Evolutionary conservation across 2,888 invertebrate genomes (phyloP), one percentile per base, ranked within the genome.

Genomic region (Adelognathus sp.): DNA sequence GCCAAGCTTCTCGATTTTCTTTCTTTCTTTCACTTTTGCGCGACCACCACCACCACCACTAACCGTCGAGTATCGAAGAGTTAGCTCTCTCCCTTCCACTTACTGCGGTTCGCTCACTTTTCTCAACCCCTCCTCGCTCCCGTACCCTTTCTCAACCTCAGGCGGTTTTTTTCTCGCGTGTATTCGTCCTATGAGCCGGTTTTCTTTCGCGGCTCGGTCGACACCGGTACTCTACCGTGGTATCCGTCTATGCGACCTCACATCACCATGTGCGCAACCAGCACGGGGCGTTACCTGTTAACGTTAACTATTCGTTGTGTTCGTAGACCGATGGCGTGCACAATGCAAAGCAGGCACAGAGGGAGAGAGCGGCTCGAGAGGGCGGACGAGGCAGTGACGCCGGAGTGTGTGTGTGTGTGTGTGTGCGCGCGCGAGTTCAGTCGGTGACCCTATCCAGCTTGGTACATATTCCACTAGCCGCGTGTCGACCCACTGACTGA

Each of bases 111-210:
- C 70, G 72, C 84, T 83, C 81, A 81, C 79, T 82, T 76, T 80
- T 81, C 77, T 52, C 52, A 79, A 66, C 72, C 61, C 66, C 70
- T 44, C 46, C 46, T 46, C 36, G 9, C 39, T 39, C 58, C 46
- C 31, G 36, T 66, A 29, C 41, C 61, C 18, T 72, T 33, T 64
- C 70, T 61, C 66, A 70, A 33, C 44, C 76, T 74, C 56, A 52
- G 64, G 71, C 58, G 39, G 58, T 64, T 56, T 75, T 63, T 63
- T 36, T 67, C 78, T 82, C 77, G 82, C 84, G 82, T 82, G 81
- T 81, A 82, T 81, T 79, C 79, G 80, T 79, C 81, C 78, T 82
- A 80, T 81, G 80, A 81, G 70, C 70, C 69, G 61, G 44, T 80
- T 76, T 75, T 79, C 78, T 76, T 73, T 70, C 46, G 56, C 31